These are phyloP conservation scores for Villa cingulata DNA, from an alignment of 2,888 invertebrate genomes.

Conservation along the genomic window DNA sequence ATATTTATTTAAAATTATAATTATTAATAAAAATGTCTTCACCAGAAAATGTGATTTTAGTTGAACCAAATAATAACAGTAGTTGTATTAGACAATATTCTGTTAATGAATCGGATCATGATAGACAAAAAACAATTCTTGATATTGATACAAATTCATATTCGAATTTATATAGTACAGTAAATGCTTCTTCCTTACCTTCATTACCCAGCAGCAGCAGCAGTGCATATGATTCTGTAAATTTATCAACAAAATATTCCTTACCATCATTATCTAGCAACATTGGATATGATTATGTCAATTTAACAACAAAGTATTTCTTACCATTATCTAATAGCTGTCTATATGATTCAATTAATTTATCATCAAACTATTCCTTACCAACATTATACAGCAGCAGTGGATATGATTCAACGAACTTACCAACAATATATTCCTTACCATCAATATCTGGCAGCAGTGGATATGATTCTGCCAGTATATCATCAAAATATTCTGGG, in stretches of 20 bases:
- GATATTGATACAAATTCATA: conserved; percentile 34
- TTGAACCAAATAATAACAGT: conserved; percentile 29
- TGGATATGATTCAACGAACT: neutral
- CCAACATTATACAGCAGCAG: neutral
- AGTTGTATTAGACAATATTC: neutral
- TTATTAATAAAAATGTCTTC: too few relatives aligned
- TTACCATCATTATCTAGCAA: too few relatives aligned
- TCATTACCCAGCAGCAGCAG: neutral
- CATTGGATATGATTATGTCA: too few relatives aligned
- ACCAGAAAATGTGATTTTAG: too few relatives aligned
- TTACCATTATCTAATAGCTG: too few relatives aligned
- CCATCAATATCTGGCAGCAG: too few relatives aligned
- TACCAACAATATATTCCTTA: neutral
- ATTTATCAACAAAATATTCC: neutral
- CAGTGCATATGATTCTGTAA: neutral
- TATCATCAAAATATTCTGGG: too few relatives aligned
- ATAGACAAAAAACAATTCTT: conserved; percentile 38
- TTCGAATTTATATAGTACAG: neutral
- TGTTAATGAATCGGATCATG: conserved; percentile 29
- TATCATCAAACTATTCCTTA: too few relatives aligned
- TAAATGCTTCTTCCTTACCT: neutral
- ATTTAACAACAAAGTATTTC: too few relatives aligned
- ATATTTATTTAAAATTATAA: too few relatives aligned
- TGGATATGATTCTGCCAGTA: too few relatives aligned
- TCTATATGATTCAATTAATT: too few relatives aligned